phyloP scores from a whole-genome alignment of 2,797 vertebrate genomes.

The Crypturellus tataupa region DNA sequence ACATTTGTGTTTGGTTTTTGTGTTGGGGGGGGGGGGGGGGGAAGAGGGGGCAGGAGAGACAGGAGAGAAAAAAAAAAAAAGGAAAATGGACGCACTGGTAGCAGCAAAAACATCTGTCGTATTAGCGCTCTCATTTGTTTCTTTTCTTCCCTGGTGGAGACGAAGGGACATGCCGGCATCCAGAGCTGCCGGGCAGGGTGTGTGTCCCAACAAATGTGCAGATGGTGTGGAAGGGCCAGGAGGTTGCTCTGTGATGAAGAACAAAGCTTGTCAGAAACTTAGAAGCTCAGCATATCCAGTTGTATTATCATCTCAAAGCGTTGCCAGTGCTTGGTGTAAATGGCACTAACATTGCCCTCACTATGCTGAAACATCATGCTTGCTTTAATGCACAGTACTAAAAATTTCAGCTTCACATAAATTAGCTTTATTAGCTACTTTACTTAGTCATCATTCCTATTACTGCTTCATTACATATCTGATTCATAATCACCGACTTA shows the following conservation, averaged over 20 bases:
- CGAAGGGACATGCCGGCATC: neutral
- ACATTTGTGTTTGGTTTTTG: neutral
- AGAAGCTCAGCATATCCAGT: slow-evolving; percentile 25
- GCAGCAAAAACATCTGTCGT: neutral
- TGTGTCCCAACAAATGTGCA: neutral
- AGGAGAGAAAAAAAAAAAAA: neutral
- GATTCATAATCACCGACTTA: slow-evolving; percentile 67
- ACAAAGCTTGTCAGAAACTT: slow-evolving; percentile 5
- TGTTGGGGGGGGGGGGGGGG: neutral
- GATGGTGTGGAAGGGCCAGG: neutral
- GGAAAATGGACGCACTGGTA: neutral
- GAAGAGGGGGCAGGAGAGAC: accelerated
- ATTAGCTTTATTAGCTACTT: slow-evolving; percentile 72
- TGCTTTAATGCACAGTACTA: slow-evolving; percentile 67
- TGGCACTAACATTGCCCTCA: slow-evolving; percentile 35
- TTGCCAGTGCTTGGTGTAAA: neutral
- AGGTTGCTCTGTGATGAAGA: neutral
- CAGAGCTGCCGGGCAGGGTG: neutral
- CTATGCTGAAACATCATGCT: slow-evolving; percentile 64
- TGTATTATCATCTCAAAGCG: slow-evolving; percentile 20
- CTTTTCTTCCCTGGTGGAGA: neutral
- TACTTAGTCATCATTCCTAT: slow-evolving; percentile 72
- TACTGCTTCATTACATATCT: slow-evolving; percentile 70
- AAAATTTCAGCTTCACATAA: slow-evolving; percentile 68
- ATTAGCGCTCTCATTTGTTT: neutral